phyloP scores from a whole-genome alignment of 2,113 vertebrate species.

The Xenopus tropicalis region DNA sequence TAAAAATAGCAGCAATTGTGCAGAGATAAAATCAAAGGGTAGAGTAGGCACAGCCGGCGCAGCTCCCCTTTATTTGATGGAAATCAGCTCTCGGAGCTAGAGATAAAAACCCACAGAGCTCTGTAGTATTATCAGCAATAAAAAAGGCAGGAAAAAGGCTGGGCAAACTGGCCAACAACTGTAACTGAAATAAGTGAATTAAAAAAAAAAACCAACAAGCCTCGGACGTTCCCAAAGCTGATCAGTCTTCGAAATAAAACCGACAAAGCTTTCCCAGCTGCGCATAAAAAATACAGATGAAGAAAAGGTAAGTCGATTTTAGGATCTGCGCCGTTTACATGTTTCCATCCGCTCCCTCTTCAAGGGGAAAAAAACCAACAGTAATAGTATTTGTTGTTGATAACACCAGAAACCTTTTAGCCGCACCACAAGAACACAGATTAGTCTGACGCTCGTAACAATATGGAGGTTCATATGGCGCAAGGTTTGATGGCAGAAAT shows the following conservation, averaged over 20 bases:
- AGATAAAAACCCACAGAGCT: conserved; percentile 61
- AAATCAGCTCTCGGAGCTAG: conserved; percentile 74
- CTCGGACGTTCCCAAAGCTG: conserved; percentile 82
- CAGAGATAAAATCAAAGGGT: conserved; percentile 53
- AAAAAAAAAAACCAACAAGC: conserved; percentile 74
- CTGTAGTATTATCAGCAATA: conserved; percentile 75
- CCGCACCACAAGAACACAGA: conserved; percentile 70
- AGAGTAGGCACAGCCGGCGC: conserved; percentile 41
- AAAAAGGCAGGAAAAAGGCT: conserved; percentile 72
- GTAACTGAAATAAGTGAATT: neutral
- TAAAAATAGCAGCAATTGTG: conserved; percentile 22
- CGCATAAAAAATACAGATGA: conserved; percentile 59
- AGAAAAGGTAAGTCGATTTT: conserved; percentile 55
- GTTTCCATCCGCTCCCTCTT: conserved; percentile 47
- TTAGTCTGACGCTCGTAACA: conserved; percentile 63
- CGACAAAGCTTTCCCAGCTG: conserved; percentile 68
- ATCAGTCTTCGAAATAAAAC: conserved; percentile 97
- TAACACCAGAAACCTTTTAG: conserved; percentile 47
- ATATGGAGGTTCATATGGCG: conserved; percentile 63
- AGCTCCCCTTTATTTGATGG: conserved; percentile 81
- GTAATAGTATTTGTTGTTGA: neutral
- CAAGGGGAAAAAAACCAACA: conserved; percentile 49
- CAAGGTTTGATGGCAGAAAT: conserved; percentile 56
- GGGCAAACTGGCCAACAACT: conserved; percentile 67
- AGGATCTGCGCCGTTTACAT: no score